Evolutionary conservation across 2,888 invertebrate genomes (phyloP).

Genomic region (Xanthia togata): DNA sequence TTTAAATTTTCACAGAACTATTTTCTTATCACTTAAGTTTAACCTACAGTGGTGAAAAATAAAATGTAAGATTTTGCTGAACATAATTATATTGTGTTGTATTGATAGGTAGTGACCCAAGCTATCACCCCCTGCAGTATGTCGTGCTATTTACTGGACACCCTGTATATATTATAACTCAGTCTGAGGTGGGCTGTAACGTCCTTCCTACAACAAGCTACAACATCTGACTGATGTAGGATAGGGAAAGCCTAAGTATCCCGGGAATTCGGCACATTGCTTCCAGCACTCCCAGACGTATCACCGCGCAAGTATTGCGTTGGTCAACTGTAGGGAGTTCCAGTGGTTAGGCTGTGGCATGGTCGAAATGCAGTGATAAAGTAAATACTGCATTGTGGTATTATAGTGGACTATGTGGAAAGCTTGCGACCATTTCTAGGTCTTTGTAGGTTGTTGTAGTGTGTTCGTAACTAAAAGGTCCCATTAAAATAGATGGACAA

Average conservation of each 20-base stretch:
- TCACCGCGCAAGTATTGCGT: neutral
- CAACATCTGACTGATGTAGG: neutral
- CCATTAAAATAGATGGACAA: no score
- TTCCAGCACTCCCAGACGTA: neutral
- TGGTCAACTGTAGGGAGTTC: neutral
- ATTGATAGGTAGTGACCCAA: no score
- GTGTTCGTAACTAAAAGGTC: neutral
- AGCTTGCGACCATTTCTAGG: neutral
- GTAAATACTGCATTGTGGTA: conserved; percentile 22
- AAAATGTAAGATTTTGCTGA: no score
- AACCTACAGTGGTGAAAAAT: no score
- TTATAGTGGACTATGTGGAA: neutral
- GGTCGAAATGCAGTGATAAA: neutral
- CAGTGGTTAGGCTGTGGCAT: neutral
- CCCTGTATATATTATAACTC: no score
- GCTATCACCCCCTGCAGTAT: no score
- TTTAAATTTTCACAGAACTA: no score
- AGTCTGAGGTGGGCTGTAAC: no score
- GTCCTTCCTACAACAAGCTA: neutral
- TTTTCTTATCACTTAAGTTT: no score
- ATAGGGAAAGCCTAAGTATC: neutral
- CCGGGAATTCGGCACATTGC: neutral
- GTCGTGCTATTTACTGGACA: no score
- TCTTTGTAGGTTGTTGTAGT: neutral
- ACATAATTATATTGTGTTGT: no score